Evolutionary conservation across 1,140 invertebrate genomes (phyloP), one percentile per base, ranked within the genome.

Genomic region (Limonius californicus): DNA sequence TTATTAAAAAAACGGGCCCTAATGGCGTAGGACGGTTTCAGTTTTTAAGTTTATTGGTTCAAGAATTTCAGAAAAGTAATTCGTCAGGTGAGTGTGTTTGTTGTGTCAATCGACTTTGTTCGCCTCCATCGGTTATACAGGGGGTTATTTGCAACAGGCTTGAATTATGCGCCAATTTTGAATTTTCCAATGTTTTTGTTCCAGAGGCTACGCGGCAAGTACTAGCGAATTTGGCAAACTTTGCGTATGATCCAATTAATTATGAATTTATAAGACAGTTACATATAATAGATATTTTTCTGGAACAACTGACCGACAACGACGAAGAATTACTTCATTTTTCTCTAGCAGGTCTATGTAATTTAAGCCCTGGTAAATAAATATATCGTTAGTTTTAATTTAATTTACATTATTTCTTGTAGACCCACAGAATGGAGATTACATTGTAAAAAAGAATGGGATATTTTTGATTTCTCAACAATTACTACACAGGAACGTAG

Each of bases 241-340:
- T 97, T 83, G 87, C 92, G 0, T 97, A 97, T 77, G 94, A 97
- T 81, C 94, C 95, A n/a, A 85, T 95, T 19, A 97, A 97, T 77
- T 96, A 91, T 79, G 80, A 83, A 7, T 89, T 86, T 74, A 81
- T 97, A 8, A 83, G 87, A 70, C 79, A 87, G 71, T 80, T 93
- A 16, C 84, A 87, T 43, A 83, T 92, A 9, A 81, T 94, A 47
- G 88, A 94, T 72, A 74, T 95, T 56, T 95, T 97, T 78, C 74
- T 95, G 15, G 76, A 87, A 63, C 79, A 87, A 56, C 63, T 94
- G 7, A 83, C 87, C 7, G 78, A 80, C 63, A 83, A 87, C 43
- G 4, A 55, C 4, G 53, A 62, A 21, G 83, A 88, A 71, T 71
- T 77, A 23, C 76, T 94, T 4, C 81, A 87, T 67, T 94, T 87